A percentile compares a stretch with the other conserved stretches of the same genome.
These are phyloP conservation scores for Caenorhabditis virilis DNA, from an alignment of 2,888 invertebrate genomes.

Conservation along the genomic window DNA sequence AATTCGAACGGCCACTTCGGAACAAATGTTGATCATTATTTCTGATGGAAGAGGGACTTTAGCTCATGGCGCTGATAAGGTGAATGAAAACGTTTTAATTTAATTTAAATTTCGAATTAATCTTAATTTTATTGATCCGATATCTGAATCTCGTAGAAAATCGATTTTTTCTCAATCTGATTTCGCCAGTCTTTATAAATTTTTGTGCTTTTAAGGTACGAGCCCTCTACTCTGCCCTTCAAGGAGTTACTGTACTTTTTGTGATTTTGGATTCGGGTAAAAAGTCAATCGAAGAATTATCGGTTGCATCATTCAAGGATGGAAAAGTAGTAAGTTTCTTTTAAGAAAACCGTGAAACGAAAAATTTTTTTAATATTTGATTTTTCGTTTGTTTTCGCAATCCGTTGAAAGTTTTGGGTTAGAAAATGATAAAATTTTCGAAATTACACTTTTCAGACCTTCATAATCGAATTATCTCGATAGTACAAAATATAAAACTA, in stretches of 20 bases:
- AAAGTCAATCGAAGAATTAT: slow-evolving; percentile 89
- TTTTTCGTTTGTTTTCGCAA: no score
- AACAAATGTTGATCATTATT: slow-evolving; percentile 86
- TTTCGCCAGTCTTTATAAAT: no score
- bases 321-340: slow-evolving; percentile 35
- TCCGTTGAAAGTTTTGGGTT: no score
- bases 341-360: not conserved
- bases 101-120: no score
- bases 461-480: no score
- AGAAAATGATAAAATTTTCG: no score
- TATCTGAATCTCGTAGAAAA: no score
- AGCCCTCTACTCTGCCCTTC: slow-evolving; percentile 44
- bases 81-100: slow-evolving; percentile 70
- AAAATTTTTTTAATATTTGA: slow-evolving; percentile 5
- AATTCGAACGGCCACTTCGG: slow-evolving; percentile 67
- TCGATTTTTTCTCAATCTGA: no score
- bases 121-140: no score
- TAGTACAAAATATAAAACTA: no score
- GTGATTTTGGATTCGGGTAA: slow-evolving; percentile 92
- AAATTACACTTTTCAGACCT: no score
- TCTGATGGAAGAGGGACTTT: slow-evolving; percentile 94
- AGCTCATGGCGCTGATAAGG: slow-evolving; percentile 80
- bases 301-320: slow-evolving; percentile 79
- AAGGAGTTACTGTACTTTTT: slow-evolving; percentile 88
- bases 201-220: no score